Percentiles rank a stretch among this genome's conserved stretches.
Evolutionary conservation across 1,140 invertebrate species (phyloP).

Genomic region (Pygmarrhopalites habei): DNA sequence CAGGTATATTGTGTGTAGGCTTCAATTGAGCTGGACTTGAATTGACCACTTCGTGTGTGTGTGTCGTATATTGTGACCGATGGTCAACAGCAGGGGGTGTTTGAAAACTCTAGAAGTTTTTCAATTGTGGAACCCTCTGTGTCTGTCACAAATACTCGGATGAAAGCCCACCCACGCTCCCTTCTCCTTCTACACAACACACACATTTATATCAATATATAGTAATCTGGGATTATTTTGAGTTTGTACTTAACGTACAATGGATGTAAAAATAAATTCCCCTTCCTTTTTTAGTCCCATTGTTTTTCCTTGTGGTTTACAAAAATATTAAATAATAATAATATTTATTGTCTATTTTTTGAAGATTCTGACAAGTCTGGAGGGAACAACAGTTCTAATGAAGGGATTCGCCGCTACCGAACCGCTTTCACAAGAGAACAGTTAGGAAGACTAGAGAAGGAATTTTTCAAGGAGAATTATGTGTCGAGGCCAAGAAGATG

Average conservation of each 20-base stretch:
- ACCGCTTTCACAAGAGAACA: slow-evolving; percentile 98
- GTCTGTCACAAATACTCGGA: slow-evolving; percentile 16
- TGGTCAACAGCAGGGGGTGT: background rate
- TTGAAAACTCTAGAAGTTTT: slow-evolving; percentile 1
- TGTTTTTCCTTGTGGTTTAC: background rate
- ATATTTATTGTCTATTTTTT: background rate
- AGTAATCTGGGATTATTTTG: no score
- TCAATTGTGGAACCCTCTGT: slow-evolving; percentile 17
- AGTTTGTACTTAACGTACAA: no score
- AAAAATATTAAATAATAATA: no score
- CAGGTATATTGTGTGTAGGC: no score
- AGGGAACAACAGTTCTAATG: slow-evolving; percentile 44
- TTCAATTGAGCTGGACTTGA: background rate
- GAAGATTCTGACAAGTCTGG: slow-evolving; percentile 33
- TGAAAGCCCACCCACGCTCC: slow-evolving; percentile 28
- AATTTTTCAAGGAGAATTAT: slow-evolving; percentile 96
- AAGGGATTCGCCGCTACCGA: slow-evolving; percentile 78
- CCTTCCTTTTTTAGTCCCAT: background rate
- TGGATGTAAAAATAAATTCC: no score
- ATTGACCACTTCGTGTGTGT: background rate
- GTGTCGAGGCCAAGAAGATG: slow-evolving; percentile 88
- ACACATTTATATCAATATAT: no score
- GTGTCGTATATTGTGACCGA: slow-evolving; percentile 1
- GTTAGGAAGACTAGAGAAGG: slow-evolving; percentile 85
- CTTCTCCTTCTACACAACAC: background rate